Conservation (phyloP, 2,797 vertebrate species). For the Rhinoraja longicauda region DNA sequence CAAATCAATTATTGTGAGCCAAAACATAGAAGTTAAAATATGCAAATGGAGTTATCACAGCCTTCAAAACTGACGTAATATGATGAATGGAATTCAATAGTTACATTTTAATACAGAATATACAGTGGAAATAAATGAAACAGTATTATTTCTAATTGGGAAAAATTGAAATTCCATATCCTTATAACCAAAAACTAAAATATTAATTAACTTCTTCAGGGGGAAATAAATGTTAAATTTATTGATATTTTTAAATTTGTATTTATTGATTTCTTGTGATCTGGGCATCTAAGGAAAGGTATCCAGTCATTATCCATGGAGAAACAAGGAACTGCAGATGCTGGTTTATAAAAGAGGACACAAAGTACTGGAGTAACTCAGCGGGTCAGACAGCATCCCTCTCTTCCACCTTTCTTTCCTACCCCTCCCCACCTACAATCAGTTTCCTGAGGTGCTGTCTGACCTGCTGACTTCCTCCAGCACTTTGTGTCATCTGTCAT, state of each 20-base stretch:
- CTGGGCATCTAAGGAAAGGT: too few species aligned
- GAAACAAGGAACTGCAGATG: too few species aligned
- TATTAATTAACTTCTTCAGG: not conserved
- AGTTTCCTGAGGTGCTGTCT: too few species aligned
- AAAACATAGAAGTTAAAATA: not conserved
- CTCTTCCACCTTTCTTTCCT: too few species aligned
- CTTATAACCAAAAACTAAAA: not conserved
- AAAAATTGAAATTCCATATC: not conserved
- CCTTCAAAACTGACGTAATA: not conserved
- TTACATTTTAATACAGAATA: not conserved
- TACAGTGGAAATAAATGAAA: not conserved
- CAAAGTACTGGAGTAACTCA: too few species aligned
- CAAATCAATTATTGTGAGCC: not conserved
- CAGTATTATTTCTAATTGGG: not conserved
- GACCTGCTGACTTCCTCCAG: too few species aligned
- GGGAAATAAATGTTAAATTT: not conserved
- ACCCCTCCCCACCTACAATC: too few species aligned
- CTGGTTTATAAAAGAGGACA: too few species aligned
- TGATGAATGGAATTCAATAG: conserved; percentile 1
- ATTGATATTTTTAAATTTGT: not conserved
- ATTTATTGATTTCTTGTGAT: too few species aligned
- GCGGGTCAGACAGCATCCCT: too few species aligned
- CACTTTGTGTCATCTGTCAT: too few species aligned
- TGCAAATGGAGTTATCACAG: not conserved
- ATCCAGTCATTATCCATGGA: too few species aligned